phyloP scores from a whole-genome alignment of 2,113 vertebrate genomes.

The Centrocercus urophasianus region DNA sequence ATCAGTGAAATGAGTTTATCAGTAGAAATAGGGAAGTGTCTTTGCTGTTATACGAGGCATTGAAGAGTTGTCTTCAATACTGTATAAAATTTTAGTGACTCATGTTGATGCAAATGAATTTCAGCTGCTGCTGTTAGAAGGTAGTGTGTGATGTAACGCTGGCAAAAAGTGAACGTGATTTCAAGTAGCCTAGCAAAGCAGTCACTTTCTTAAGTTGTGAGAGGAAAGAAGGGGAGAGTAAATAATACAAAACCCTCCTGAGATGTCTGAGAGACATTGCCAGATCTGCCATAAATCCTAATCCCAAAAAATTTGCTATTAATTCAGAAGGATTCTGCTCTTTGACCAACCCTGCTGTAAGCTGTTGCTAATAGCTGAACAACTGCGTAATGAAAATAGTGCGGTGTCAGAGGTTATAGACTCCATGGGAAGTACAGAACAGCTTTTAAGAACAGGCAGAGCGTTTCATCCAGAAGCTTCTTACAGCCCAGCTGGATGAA shows the following conservation, averaged over 20 bases:
- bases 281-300: neutral
- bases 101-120: neutral
- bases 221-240: neutral
- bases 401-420: neutral
- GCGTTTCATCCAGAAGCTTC: neutral
- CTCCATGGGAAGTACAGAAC: neutral
- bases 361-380: neutral
- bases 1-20: neutral
- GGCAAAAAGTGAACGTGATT: neutral
- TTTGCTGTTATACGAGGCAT: neutral
- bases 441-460: neutral
- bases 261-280: neutral
- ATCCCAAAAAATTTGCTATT: neutral
- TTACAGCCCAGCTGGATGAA: neutral
- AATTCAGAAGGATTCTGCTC: neutral
- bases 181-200: neutral
- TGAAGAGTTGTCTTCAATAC: constrained; percentile 9
- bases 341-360: neutral
- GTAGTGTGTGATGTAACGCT: neutral
- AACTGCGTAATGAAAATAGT: neutral
- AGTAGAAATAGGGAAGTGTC: neutral
- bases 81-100: neutral
- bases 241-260: neutral
- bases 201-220: neutral
- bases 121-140: neutral